Conservation (phyloP, 1,140 invertebrate species). For the Lysiphlebus fabarum region DNA sequence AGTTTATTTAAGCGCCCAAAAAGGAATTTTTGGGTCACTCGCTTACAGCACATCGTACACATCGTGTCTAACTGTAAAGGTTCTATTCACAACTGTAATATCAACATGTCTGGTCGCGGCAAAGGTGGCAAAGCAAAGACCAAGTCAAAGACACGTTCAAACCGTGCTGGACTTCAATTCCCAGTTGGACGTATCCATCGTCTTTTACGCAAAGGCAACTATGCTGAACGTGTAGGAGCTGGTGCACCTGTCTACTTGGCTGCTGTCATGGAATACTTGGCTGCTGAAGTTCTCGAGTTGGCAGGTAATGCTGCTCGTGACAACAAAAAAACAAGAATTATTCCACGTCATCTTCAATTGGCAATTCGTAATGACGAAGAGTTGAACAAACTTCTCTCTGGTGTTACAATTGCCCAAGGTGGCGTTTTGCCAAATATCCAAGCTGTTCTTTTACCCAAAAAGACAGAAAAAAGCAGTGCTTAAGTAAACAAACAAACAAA, state of each 20-base stretch:
- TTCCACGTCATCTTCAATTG: conserved; percentile 4
- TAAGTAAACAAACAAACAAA: neutral
- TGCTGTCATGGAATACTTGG: conserved; percentile 2
- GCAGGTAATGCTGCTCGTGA: conserved; percentile 10
- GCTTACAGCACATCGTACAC: no score
- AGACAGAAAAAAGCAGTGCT: conserved; percentile 9
- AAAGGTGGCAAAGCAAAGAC: conserved; percentile 4
- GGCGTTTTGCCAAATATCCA: neutral
- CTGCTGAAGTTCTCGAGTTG: conserved; percentile 8
- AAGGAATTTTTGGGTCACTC: no score
- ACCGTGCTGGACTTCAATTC: conserved; percentile 4
- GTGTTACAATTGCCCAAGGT: conserved; percentile 6
- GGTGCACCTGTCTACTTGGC: conserved; percentile 6
- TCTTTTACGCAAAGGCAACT: conserved; percentile 2
- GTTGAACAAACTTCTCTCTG: conserved; percentile 3
- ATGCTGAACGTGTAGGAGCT: neutral
- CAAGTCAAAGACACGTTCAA: conserved; percentile 6
- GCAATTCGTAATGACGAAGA: conserved; percentile 9
- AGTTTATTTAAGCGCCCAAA: no score
- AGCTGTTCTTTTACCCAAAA: conserved; percentile 3
- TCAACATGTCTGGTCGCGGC: conserved; percentile 5
- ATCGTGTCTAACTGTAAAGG: no score
- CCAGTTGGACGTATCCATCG: conserved; percentile 7
- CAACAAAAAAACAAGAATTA: conserved; percentile 11
- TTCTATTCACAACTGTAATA: no score